phyloP scores from a whole-genome alignment of 64 coral and sea anemone genomes.

The Porites australiensis region DNA sequence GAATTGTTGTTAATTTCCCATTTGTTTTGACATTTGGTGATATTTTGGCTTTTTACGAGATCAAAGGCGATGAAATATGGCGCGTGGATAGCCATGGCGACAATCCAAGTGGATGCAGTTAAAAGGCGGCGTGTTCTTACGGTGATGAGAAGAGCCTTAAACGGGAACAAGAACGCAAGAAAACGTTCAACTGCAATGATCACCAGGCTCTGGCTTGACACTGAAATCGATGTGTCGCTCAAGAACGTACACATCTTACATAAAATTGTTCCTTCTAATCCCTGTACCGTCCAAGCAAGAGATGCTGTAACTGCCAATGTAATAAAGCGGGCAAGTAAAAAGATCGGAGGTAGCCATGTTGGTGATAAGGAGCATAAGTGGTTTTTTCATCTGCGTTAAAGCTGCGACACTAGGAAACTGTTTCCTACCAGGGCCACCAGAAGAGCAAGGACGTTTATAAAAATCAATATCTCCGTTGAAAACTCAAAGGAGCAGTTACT shows the following conservation, averaged over 20 bases:
- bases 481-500: background rate
- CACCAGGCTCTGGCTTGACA: slow-evolving; percentile 70
- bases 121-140: slow-evolving; percentile 5
- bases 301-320: background rate
- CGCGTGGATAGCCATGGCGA: slow-evolving; percentile 36
- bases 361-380: slow-evolving; percentile 64
- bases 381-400: slow-evolving; percentile 45
- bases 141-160: slow-evolving; percentile 48
- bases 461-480: background rate
- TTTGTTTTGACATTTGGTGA: background rate
- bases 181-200: slow-evolving; percentile 78
- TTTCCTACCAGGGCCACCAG: slow-evolving; percentile 41
- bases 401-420: slow-evolving; percentile 38
- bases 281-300: slow-evolving; percentile 37
- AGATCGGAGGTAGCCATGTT: slow-evolving; percentile 85
- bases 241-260: slow-evolving; percentile 68
- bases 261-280: slow-evolving; percentile 4
- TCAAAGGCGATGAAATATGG: slow-evolving; percentile 35
- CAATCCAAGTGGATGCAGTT: slow-evolving; percentile 27
- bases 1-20: slow-evolving; percentile 2
- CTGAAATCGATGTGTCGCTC: slow-evolving; percentile 59
- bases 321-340: slow-evolving; percentile 68
- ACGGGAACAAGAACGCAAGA: slow-evolving; percentile 60
- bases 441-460: background rate
- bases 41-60: background rate